phyloP scores from a whole-genome alignment of 2,797 vertebrate species.

The Sciurus carolinensis region DNA sequence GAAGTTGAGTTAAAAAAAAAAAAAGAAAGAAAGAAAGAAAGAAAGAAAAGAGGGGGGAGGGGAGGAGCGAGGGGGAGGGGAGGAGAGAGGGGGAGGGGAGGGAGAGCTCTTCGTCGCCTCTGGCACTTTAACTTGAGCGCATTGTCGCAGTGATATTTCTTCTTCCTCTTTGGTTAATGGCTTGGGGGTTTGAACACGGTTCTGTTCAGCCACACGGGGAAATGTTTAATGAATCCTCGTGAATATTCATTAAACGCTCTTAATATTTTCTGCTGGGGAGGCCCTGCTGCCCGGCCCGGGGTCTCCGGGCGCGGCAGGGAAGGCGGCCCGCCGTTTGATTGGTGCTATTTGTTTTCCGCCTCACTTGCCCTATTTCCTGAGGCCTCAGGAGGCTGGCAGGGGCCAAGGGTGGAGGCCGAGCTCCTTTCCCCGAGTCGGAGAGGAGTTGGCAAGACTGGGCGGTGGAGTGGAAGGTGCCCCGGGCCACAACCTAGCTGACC shows the following conservation, averaged over 20 bases:
- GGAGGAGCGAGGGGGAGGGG: neutral
- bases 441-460: neutral
- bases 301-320: constrained; percentile 63
- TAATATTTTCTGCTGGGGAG: constrained; percentile 86
- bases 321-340: constrained; percentile 34
- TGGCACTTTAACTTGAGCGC: constrained; percentile 75
- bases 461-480: too few relatives aligned
- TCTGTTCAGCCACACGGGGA: constrained; percentile 85
- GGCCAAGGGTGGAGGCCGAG: constrained; percentile 63
- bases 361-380: constrained; percentile 79
- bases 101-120: constrained; percentile 72
- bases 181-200: constrained; percentile 83
- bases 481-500: fast-evolving
- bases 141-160: constrained; percentile 79
- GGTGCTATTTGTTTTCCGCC: constrained; percentile 79
- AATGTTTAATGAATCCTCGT: constrained; percentile 88
- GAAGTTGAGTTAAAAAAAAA: constrained; percentile 53
- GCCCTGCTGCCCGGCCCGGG: constrained; percentile 78
- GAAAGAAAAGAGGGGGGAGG: too few relatives aligned
- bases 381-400: constrained; percentile 66
- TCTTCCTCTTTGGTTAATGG: constrained; percentile 76
- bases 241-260: constrained; percentile 89
- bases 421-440: neutral
- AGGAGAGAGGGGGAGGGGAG: constrained; percentile 34
- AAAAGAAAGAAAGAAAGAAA: neutral